Conservation (phyloP, 2,888 invertebrate species). For the Scelioninae gen. 1 region DNA sequence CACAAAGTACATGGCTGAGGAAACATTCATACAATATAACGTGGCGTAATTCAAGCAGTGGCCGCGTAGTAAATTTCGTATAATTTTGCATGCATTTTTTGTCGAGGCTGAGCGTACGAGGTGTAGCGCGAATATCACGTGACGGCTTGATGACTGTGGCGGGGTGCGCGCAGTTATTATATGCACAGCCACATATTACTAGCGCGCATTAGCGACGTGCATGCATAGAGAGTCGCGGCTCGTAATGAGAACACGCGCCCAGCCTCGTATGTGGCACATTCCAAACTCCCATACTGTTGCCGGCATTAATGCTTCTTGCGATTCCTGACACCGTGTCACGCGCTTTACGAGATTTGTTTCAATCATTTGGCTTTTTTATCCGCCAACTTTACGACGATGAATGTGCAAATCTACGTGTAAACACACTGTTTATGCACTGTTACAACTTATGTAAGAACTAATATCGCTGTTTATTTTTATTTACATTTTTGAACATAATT, state of each 20-base stretch:
- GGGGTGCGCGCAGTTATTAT: conserved; percentile 57
- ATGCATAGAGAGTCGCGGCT: conserved; percentile 59
- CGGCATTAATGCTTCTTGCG: conserved; percentile 51
- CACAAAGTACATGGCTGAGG: no score
- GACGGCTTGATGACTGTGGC: conserved; percentile 55
- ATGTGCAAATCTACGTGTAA: conserved; percentile 33
- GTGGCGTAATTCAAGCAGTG: conserved; percentile 32
- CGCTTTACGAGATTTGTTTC: conserved; percentile 53
- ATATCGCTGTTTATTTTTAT: conserved; percentile 1
- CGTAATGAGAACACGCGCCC: conserved; percentile 67
- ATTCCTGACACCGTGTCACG: conserved; percentile 52
- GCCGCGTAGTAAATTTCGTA: conserved; percentile 41
- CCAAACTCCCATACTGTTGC: conserved; percentile 59
- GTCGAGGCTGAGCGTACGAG: conserved; percentile 13
- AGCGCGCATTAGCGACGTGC: conserved; percentile 60
- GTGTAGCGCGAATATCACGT: conserved; percentile 52
- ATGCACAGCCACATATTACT: conserved; percentile 62
- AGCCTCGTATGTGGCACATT: conserved; percentile 58
- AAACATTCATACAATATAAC: no score
- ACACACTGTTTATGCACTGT: conserved; percentile 33
- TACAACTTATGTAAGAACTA: neutral
- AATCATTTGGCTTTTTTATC: conserved; percentile 46
- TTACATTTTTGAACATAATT: neutral
- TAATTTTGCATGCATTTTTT: conserved; percentile 42
- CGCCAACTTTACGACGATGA: conserved; percentile 30